A percentile compares a stretch with the other conserved stretches of the same genome.
phyloP scores from a whole-genome alignment of 2,888 invertebrate genomes.

The Athripsodes cinereus region DNA sequence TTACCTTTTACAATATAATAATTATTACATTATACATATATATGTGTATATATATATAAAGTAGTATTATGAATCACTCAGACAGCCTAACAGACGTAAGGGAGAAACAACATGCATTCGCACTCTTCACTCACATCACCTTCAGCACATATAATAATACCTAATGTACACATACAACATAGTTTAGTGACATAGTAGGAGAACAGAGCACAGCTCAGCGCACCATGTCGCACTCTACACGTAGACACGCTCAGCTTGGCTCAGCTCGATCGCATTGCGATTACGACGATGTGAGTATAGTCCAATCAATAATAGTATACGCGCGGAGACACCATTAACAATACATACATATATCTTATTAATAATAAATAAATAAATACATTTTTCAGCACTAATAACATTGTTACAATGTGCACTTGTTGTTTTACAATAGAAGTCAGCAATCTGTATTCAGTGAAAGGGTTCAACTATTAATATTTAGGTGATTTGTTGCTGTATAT shows the following conservation, averaged over 20 bases:
- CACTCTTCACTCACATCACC: background rate
- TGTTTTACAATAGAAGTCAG: too few relatives aligned
- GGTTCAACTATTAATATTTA: too few relatives aligned
- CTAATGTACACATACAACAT: conserved; percentile 26
- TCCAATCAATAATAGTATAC: background rate
- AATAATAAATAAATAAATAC: too few relatives aligned
- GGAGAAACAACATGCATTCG: conserved; percentile 25
- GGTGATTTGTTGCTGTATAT: too few relatives aligned
- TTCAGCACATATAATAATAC: background rate
- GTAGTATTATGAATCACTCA: conserved; percentile 26
- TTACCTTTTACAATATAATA: conserved; percentile 25
- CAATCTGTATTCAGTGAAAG: too few relatives aligned
- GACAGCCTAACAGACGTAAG: conserved; percentile 22
- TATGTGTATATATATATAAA: conserved; percentile 13
- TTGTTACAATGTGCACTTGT: too few relatives aligned
- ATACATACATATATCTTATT: background rate
- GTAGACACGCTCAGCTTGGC: too few relatives aligned
- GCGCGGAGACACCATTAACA: background rate
- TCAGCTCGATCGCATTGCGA: too few relatives aligned
- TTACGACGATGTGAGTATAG: too few relatives aligned
- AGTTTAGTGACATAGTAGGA: background rate
- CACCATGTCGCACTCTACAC: too few relatives aligned
- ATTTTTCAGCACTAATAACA: too few relatives aligned
- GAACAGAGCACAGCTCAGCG: too few relatives aligned
- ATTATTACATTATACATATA: conserved; percentile 17